Base-by-base conservation (phyloP, 2,113 vertebrate species). In the Ranitomeya imitator region DNA sequence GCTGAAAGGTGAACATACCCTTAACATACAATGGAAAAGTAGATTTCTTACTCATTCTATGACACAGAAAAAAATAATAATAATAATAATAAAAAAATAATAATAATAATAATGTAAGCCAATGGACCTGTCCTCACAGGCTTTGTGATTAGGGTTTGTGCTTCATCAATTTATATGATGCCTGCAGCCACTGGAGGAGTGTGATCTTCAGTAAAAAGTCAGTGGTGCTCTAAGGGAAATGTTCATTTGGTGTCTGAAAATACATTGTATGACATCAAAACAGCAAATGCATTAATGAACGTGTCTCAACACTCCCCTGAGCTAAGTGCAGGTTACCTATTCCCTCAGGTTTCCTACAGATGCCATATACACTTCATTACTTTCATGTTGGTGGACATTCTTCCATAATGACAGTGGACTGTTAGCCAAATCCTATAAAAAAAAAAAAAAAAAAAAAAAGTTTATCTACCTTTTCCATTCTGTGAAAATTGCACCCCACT, bases 81-180 rank as follows among this genome's bases (percentile, higher is more conserved):
- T 37, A 37, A 37, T 4, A 74, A n/a, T n/a, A 31, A 31, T 31
- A 10, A 45, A 74, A 1, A 26, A 65, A 74, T 45, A 45, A 45
- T 45, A 45, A 45, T 45, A 45, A 45, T 5, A 74, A 45, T 74
- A 19, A 51, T 52, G 18, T 76, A 31, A 74, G 71, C 71, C 31
- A 74, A 45, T 76, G 73, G 73, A 76, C 73, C 73, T 76, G 73
- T 76, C 73, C 73, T 52, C 45, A 76, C 73, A 76, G 73, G 73
- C 73, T 76, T 76, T 52, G 73, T 76, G 73, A 76, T 76, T 76
- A 76, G 73, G 18, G 37, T 76, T 76, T 76, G 73, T 76, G 73
- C 73, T 76, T 76, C 37, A 76, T 76, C 73, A 76, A 76, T 76
- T 76, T 76, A 76, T 76, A 76, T 51, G 73, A 15, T 76, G 73